A percentile compares a stretch with the other conserved stretches of the same genome.
phyloP scores from a whole-genome alignment of 1,140 invertebrate species.

The Magallana ariakensis region DNA sequence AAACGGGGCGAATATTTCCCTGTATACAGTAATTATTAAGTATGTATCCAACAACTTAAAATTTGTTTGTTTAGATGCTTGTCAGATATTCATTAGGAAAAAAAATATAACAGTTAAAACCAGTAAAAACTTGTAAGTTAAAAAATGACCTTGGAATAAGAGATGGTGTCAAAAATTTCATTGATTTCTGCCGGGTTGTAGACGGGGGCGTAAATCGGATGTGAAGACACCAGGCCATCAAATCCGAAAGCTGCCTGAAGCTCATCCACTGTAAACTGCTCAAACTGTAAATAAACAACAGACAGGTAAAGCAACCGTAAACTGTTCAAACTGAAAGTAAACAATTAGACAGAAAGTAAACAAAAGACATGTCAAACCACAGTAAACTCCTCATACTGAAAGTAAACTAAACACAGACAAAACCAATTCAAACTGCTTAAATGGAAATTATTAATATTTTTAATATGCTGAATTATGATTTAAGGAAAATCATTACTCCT shows the following conservation, averaged over 20 bases:
- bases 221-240: conserved; percentile 91
- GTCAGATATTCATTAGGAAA: too few relatives aligned
- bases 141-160: conserved; percentile 89
- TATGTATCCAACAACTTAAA: too few relatives aligned
- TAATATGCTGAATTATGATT: too few relatives aligned
- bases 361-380: background rate
- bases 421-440: too few relatives aligned
- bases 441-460: background rate
- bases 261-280: conserved; percentile 90
- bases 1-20: too few relatives aligned
- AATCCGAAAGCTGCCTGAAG: conserved; percentile 91
- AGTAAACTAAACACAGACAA: too few relatives aligned
- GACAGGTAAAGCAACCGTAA: background rate
- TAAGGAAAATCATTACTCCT: too few relatives aligned
- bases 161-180: conserved; percentile 96
- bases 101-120: too few relatives aligned
- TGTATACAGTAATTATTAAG: too few relatives aligned
- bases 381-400: too few relatives aligned
- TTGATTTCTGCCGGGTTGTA: conserved; percentile 94
- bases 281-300: conserved; percentile 68
- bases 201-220: conserved; percentile 92
- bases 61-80: too few relatives aligned
- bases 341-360: background rate
- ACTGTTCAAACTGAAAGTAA: background rate
- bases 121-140: too few relatives aligned